phyloP scores from a whole-genome alignment of 2,113 vertebrate genomes.

The Nannobrachium achirus region DNA sequence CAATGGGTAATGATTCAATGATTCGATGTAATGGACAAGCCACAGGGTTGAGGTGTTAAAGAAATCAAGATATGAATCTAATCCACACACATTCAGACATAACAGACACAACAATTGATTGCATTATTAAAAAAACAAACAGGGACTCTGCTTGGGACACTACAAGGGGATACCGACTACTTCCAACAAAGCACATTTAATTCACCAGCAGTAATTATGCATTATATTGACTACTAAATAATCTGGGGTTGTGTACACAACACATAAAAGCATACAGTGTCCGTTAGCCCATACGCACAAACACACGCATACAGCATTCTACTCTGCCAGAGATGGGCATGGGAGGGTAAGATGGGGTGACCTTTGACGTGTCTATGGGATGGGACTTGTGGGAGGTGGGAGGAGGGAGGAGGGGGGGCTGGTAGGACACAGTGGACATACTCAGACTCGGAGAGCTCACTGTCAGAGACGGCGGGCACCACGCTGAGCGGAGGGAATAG shows the following conservation, averaged over 20 bases:
- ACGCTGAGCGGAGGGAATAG: conserved; percentile 78
- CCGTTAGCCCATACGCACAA: neutral
- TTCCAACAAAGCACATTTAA: neutral
- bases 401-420: neutral
- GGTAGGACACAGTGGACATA: conserved; percentile 73
- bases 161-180: no score
- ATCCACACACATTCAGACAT: no score
- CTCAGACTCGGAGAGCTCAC: conserved; percentile 85
- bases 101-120: no score
- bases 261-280: neutral
- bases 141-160: no score
- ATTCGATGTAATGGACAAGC: no score
- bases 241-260: neutral
- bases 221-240: neutral
- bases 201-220: neutral
- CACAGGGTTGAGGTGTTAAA: no score
- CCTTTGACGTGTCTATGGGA: neutral
- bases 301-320: neutral
- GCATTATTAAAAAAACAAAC: no score
- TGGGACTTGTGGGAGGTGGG: neutral
- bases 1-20: no score
- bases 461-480: conserved; percentile 87
- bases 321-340: conserved; percentile 9
- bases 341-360: neutral
- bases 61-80: no score